Evolutionary conservation across 2,113 vertebrate species (phyloP).

Genomic region (Gopherus evgoodei): DNA sequence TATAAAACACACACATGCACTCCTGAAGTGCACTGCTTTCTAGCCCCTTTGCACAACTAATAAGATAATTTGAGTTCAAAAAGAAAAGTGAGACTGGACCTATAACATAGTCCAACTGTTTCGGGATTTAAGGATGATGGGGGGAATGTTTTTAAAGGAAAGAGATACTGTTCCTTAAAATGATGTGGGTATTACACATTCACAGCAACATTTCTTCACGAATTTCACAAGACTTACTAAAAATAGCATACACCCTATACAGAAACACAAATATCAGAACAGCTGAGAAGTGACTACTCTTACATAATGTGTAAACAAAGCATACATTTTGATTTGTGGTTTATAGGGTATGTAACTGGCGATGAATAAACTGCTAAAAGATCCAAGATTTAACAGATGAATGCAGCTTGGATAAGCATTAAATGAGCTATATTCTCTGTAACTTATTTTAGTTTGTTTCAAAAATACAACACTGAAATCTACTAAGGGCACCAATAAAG

Average conservation of each 20-base stretch:
- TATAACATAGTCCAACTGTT: background rate
- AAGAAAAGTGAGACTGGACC: background rate
- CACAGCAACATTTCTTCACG: background rate
- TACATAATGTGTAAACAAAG: background rate
- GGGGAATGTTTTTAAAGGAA: background rate
- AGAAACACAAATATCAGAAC: background rate
- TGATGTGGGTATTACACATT: background rate
- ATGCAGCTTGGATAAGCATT: background rate
- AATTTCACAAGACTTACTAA: background rate
- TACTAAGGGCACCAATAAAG: background rate
- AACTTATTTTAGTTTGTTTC: background rate
- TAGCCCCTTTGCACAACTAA: background rate
- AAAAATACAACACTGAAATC: background rate
- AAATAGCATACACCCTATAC: background rate
- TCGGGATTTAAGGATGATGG: background rate
- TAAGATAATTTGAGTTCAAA: background rate
- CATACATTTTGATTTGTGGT: background rate
- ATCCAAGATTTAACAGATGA: background rate
- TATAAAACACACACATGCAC: too few relatives aligned
- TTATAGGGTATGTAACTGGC: constrained; percentile 19
- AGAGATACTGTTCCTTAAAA: background rate
- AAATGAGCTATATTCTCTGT: background rate
- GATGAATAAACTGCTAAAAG: background rate
- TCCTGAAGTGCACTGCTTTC: background rate
- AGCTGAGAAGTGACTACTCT: background rate